phyloP scores from a whole-genome alignment of 2,888 invertebrate genomes.

The Zhengitettix transpicula region DNA sequence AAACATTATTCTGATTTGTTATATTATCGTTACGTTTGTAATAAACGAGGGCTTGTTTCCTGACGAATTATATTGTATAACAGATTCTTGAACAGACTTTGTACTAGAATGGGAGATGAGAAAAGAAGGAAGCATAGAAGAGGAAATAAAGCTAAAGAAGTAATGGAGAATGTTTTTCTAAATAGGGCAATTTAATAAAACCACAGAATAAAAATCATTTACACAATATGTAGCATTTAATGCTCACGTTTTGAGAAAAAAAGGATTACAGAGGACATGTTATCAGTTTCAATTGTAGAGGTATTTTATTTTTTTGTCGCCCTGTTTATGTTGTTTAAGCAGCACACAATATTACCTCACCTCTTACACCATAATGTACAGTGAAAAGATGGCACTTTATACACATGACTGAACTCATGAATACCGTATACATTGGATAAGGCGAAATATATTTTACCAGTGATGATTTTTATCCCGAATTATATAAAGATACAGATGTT shows the following conservation, averaged over 20 bases:
- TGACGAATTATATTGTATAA: no score
- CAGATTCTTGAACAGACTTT: no score
- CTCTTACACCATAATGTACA: conserved; percentile 8
- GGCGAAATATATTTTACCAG: conserved; percentile 30
- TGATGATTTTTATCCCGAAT: background rate
- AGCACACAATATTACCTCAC: conserved; percentile 8
- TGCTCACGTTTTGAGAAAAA: conserved; percentile 16
- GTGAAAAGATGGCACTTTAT: conserved; percentile 8
- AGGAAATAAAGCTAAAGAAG: no score
- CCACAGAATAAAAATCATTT: conserved; percentile 10
- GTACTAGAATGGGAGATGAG: no score
- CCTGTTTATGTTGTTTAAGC: conserved; percentile 7
- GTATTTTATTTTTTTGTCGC: conserved; percentile 9
- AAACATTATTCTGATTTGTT: no score
- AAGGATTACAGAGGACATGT: conserved; percentile 11
- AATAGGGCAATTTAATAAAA: conserved; percentile 3
- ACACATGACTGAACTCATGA: conserved; percentile 8
- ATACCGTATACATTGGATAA: conserved; percentile 51
- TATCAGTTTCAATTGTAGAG: conserved; percentile 11
- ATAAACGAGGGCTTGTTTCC: no score
- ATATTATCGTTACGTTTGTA: no score
- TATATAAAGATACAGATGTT: background rate
- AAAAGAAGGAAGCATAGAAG: no score
- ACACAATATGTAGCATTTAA: conserved; percentile 18
- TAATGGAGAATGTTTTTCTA: background rate